Evolutionary conservation across 2,797 vertebrate species (phyloP).

Genomic region (Phoxinus dragarum): DNA sequence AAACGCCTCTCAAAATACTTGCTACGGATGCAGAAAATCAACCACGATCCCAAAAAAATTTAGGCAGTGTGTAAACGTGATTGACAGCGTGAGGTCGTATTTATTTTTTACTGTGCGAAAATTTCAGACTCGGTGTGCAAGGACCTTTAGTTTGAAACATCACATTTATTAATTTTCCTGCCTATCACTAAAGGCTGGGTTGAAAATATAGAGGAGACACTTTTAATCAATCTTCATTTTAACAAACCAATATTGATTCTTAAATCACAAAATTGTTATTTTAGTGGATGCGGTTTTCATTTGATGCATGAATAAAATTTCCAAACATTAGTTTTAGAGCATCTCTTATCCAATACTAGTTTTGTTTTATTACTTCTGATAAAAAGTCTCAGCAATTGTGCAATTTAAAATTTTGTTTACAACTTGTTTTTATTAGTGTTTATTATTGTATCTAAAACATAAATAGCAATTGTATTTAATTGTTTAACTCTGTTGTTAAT

Average conservation of each 20-base stretch:
- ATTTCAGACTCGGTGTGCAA: too few relatives aligned
- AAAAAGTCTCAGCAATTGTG: not conserved
- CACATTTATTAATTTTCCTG: not conserved
- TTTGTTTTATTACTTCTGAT: too few relatives aligned
- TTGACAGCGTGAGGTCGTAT: too few relatives aligned
- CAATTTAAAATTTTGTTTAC: not conserved
- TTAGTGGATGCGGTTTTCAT: not conserved
- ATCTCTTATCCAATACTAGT: not conserved
- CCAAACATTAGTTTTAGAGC: not conserved
- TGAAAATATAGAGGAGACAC: not conserved
- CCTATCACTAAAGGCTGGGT: not conserved
- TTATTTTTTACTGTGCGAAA: too few relatives aligned
- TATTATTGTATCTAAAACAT: too few relatives aligned
- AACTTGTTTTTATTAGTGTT: not conserved
- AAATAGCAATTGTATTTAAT: too few relatives aligned
- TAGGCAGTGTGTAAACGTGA: too few relatives aligned
- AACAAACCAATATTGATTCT: not conserved
- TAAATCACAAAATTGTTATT: not conserved
- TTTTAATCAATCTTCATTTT: not conserved
- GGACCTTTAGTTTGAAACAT: not conserved
- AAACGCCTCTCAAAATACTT: too few relatives aligned
- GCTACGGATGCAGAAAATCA: too few relatives aligned
- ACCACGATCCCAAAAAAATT: too few relatives aligned
- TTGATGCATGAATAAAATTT: not conserved
- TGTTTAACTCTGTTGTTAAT: too few relatives aligned